Percentiles rank a stretch among this genome's conserved stretches.
Evolutionary conservation across 2,797 vertebrate genomes (phyloP).

Genomic region (Pteronotus mesoamericanus): DNA sequence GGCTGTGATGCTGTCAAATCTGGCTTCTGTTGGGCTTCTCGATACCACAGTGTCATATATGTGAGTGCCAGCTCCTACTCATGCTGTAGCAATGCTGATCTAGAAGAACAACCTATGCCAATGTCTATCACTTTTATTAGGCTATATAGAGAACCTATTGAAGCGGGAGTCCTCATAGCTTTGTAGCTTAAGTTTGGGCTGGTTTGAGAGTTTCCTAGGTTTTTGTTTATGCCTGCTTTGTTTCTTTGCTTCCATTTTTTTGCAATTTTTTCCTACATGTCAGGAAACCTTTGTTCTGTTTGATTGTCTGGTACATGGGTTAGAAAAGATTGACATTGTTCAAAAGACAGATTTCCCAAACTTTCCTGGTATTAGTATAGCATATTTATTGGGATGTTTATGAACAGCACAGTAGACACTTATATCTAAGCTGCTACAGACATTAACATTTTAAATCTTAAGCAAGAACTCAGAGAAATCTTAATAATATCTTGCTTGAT

Average conservation of each 20-base stretch:
- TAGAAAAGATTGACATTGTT: slow-evolving; percentile 24
- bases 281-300: slow-evolving; percentile 1
- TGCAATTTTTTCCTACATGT: background rate
- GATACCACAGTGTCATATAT: background rate
- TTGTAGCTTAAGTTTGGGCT: slow-evolving; percentile 1
- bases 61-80: background rate
- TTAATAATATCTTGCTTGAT: slow-evolving; percentile 16
- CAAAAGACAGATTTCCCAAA: background rate
- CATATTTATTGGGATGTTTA: background rate
- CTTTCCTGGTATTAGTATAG: background rate
- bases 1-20: slow-evolving; percentile 13
- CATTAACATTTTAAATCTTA: slow-evolving; percentile 22
- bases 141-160: background rate
- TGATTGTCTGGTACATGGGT: background rate
- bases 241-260: background rate
- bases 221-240: background rate
- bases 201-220: background rate
- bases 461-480: background rate
- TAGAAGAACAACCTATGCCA: background rate
- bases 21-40: slow-evolving; percentile 48
- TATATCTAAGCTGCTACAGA: background rate
- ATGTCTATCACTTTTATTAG: slow-evolving; percentile 20
- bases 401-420: background rate
- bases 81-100: background rate
- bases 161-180: background rate